Base-by-base conservation (phyloP, 1,140 invertebrate genomes). In the Micrasema minimum region DNA sequence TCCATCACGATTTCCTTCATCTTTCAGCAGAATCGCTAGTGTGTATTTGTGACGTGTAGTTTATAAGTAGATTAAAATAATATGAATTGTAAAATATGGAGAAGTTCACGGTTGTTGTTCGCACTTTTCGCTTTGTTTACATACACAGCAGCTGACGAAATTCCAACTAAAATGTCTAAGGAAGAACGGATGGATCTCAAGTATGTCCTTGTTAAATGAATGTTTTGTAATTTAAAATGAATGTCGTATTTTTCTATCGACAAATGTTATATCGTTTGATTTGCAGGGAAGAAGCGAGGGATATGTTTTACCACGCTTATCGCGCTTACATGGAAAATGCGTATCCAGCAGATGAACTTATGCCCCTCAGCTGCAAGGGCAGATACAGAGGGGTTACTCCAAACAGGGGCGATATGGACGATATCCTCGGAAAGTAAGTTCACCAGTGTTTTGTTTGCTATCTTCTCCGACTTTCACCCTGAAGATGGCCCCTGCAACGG, bases 221-320 rank as follows among this genome's bases (percentile, higher is more conserved):
- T 65, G 41, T 35, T 22, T 31, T 23, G 38, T 4, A 16, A 18
- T 22, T 10, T 11, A 41, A 18, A 16, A 22, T 18, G 3, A 9
- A 14, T 20, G 41, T 20, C 20, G 41, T 43, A 43, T 18, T 2
- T 43, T 16, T 26, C 14, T 11, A 48, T 26, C 7, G 18, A 10
- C 48, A 10, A 10, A 48, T 23, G 46, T 46, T 50, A 1, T 16
- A 26, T 46, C 5, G 7, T 18, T 46, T 31, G 26, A 41, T 23
- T 85, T 87, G 43, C 78, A 95, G 93, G 79, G 90, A 94, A 76
- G 91, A 97, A 84, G 90, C 95, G 11, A 86, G 93, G 48, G 92
- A 95, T 77, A 97, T 98, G 96, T 98, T 99, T 82, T 95, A 96
- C 83, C 97, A 99, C 89, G 96, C 94, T n/a, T 99, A 97, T 80